phyloP scores from a whole-genome alignment of 1,140 invertebrate genomes.

The Drosophila busckii region DNA sequence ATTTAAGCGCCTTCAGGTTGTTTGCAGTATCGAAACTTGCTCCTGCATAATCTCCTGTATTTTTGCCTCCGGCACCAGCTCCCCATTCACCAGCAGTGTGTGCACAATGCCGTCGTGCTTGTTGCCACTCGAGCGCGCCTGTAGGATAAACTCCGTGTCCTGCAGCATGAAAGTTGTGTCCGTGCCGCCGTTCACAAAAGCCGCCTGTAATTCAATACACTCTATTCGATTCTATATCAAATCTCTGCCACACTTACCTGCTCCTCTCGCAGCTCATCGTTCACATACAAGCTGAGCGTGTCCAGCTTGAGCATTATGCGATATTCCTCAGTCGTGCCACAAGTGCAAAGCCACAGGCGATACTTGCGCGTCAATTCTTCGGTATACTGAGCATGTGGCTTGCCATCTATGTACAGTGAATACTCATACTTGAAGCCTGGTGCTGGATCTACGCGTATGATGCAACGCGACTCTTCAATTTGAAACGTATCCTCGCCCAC shows the following conservation, averaged over 20 bases:
- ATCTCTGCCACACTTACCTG: conserved; percentile 22
- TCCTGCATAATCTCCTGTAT: conserved; percentile 77
- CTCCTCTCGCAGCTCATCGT: conserved; percentile 69
- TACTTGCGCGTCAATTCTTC: conserved; percentile 87
- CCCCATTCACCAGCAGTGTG: conserved; percentile 64
- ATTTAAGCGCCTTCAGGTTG: conserved; percentile 25
- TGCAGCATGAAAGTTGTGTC: conserved; percentile 85
- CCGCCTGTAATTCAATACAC: conserved; percentile 81
- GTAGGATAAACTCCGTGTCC: conserved; percentile 63
- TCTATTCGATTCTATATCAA: background rate
- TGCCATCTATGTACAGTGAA: conserved; percentile 86
- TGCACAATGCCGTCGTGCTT: conserved; percentile 73
- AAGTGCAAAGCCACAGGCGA: conserved; percentile 78
- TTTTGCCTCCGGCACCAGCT: conserved; percentile 66
- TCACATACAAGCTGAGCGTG: conserved; percentile 71
- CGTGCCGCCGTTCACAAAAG: conserved; percentile 90
- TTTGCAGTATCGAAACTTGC: conserved; percentile 66
- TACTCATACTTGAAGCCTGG: conserved; percentile 91
- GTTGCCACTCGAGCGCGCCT: conserved; percentile 75
- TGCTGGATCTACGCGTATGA: conserved; percentile 84
- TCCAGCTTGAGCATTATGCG: conserved; percentile 83
- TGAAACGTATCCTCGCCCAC: conserved; percentile 85
- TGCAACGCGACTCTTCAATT: conserved; percentile 79
- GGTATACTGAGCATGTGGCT: conserved; percentile 87
- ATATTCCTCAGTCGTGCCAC: conserved; percentile 66